phyloP scores from a whole-genome alignment of 2,888 invertebrate genomes.

The Leptinotarsa peninsularis region DNA sequence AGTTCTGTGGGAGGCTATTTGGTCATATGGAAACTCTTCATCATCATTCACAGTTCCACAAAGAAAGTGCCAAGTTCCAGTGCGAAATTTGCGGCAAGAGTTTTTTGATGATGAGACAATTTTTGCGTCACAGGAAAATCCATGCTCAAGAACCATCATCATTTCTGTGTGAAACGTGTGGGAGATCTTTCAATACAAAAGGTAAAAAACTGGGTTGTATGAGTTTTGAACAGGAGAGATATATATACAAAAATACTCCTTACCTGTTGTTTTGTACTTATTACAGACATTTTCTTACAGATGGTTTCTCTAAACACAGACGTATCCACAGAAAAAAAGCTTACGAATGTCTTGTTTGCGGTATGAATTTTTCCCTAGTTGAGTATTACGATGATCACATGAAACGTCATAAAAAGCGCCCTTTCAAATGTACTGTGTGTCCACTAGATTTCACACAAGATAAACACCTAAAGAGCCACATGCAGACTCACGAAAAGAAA shows the following conservation, averaged over 20 bases:
- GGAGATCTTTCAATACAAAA: background rate
- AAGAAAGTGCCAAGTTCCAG: background rate
- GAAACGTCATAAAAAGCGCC: background rate
- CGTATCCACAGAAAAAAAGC: background rate
- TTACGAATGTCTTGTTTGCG: background rate
- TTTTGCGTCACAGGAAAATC: background rate
- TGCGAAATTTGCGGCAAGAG: constrained; percentile 13
- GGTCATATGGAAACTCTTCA: background rate
- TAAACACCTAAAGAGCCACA: constrained; percentile 1
- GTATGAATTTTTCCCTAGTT: background rate
- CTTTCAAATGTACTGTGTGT: background rate
- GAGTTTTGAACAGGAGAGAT: too few relatives aligned
- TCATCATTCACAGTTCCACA: background rate
- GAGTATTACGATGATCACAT: background rate
- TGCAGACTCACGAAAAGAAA: background rate
- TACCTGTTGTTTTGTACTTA: background rate
- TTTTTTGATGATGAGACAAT: background rate
- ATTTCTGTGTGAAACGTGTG: background rate
- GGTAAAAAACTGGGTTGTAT: background rate
- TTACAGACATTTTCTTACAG: background rate
- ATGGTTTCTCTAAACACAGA: background rate
- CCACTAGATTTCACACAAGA: background rate
- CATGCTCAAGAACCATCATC: background rate
- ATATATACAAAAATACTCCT: background rate
- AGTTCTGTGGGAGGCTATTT: background rate